Percentiles rank a stretch among this genome's conserved stretches.
These are phyloP conservation scores for Limosa lapponica DNA, from an alignment of 2,797 vertebrate genomes.

Conservation along the genomic window DNA sequence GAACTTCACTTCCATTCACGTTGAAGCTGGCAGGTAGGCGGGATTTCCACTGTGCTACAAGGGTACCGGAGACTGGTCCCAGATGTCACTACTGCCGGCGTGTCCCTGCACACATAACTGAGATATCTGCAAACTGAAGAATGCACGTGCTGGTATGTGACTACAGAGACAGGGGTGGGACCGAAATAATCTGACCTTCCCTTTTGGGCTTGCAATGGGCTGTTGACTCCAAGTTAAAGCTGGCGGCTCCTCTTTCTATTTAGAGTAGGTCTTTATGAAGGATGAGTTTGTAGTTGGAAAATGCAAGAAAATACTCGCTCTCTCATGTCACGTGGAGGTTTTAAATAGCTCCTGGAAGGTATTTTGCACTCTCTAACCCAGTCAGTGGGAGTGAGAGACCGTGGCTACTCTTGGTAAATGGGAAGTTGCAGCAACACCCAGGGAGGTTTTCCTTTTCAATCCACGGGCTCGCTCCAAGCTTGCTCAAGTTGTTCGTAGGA, in stretches of 20 bases:
- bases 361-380: not conserved
- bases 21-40: not conserved
- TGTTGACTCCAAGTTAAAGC: not conserved
- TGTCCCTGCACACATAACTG: not conserved
- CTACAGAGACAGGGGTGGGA: not conserved
- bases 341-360: not conserved
- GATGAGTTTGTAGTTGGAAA: not conserved
- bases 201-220: not conserved
- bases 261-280: not conserved
- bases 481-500: accelerated
- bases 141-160: not conserved
- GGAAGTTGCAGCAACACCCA: not conserved
- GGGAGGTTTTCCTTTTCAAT: not conserved
- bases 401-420: not conserved
- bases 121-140: not conserved
- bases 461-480: accelerated
- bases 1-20: not conserved
- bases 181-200: not conserved
- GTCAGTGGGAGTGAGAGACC: not conserved
- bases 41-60: not conserved
- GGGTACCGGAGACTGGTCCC: not conserved
- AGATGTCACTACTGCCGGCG: accelerated
- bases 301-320: not conserved
- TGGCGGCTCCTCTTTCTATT: not conserved
- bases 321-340: not conserved